These are phyloP conservation scores for Drosophila quinaria DNA, from an alignment of 2,888 invertebrate genomes.

Conservation along the genomic window DNA sequence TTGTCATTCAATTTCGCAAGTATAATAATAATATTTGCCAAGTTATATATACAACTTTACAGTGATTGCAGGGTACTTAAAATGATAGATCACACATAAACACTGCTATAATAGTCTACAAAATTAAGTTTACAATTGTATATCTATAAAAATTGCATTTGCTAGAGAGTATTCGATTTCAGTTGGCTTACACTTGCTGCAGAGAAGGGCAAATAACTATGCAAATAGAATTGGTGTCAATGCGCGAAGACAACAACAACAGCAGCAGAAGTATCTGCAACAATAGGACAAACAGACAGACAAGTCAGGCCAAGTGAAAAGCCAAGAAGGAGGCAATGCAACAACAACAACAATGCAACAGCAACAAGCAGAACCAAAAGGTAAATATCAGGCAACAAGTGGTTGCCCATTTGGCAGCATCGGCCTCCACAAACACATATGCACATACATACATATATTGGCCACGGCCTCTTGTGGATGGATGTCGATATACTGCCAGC, in stretches of 20 bases:
- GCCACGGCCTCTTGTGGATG: constrained; percentile 55
- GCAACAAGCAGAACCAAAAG: constrained; percentile 77
- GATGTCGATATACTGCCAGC: constrained; percentile 70
- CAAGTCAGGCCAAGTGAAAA: constrained; percentile 56
- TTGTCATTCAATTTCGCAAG: background rate
- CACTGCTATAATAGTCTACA: background rate
- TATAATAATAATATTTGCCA: background rate
- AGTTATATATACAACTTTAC: background rate
- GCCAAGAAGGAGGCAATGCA: constrained; percentile 54
- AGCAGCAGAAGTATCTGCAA: constrained; percentile 31
- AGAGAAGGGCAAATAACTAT: constrained; percentile 49
- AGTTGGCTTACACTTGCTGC: constrained; percentile 28
- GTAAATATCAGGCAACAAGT: constrained; percentile 78
- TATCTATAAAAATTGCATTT: constrained; percentile 23
- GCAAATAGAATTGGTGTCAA: constrained; percentile 72
- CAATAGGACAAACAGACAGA: constrained; percentile 44
- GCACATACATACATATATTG: constrained; percentile 3
- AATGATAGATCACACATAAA: background rate
- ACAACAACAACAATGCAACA: constrained; percentile 39
- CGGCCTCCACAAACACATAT: constrained; percentile 14
- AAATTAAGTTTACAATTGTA: constrained; percentile 9
- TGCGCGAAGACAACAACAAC: constrained; percentile 35
- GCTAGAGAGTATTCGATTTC: constrained; percentile 10
- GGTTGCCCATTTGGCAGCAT: constrained; percentile 68
- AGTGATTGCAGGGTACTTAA: background rate